Evolutionary conservation across 2,888 invertebrate genomes (phyloP), one percentile per base, ranked within the genome.

Genomic region (Campaea margaritaria): DNA sequence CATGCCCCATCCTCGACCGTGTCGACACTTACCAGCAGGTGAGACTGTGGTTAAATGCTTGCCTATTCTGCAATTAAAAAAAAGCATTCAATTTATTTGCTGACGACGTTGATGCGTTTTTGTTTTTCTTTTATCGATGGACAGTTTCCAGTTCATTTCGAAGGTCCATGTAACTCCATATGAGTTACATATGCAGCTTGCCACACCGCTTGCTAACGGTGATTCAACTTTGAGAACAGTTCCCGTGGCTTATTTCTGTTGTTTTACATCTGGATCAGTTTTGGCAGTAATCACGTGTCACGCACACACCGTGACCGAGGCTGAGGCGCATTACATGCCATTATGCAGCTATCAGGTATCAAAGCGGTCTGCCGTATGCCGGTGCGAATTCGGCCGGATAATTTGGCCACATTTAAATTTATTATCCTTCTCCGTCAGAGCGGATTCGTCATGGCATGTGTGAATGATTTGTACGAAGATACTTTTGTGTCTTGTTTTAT

Each of bases 341-440:
- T 83, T 79, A 79, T 78, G 81, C 82, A 83, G 78, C 58, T 81
- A 76, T 87, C 85, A 72, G 62, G 72, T 88, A 76, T 82, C 88
- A 87, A 86, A 87, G 82, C 68, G 75, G 74, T 77, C 73, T 64
- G 69, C 73, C 58, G 14, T 27, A 27, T 14, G 65, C 61, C 61
- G 57, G 51, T 55, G 62, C 59, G 64, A 73, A 76, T 74, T 83
- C 77, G 77, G 79, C 79, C 86, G 83, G 72, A 86, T 87, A 87
- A 89, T 88, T 89, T 85, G 81, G 68, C 74, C 75, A 75, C 77
- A 79, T 85, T 87, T 83, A 83, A 85, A 85, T 83, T 85, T 83
- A 81, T 83, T 80, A 81, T 74, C 72, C 75, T 67, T 64, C 16
- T 58, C 50, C 60, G 58, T 47, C 52, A 64, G 56, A 9, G 7